These are phyloP conservation scores for Sprattus sprattus DNA, from an alignment of 2,113 vertebrate species.

Conservation along the genomic window DNA sequence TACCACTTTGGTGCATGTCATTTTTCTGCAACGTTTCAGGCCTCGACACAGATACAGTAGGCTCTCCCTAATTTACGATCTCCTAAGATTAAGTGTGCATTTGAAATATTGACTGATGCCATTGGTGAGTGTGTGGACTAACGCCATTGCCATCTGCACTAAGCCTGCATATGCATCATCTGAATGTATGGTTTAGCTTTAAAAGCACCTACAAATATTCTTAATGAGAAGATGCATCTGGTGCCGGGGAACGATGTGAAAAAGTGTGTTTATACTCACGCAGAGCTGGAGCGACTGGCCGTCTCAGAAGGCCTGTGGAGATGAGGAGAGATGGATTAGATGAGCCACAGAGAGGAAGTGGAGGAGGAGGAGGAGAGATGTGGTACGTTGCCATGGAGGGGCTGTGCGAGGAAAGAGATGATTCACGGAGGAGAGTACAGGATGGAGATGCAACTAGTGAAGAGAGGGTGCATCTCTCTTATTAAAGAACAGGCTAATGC, in stretches of 20 bases:
- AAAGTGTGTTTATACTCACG: neutral
- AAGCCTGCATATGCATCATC: neutral
- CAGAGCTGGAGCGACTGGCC: neutral
- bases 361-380: neutral
- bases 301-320: neutral
- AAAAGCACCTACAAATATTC: slow-evolving; percentile 3
- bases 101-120: neutral
- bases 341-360: neutral
- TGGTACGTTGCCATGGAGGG: neutral
- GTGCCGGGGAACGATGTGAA: neutral
- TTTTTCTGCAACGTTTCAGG: neutral
- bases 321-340: neutral
- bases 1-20: neutral
- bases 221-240: slow-evolving; percentile 4
- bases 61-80: neutral
- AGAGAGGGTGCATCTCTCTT: slow-evolving; percentile 32
- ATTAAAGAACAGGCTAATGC: slow-evolving; percentile 46
- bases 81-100: neutral
- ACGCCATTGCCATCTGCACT: neutral
- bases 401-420: neutral
- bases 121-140: neutral
- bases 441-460: neutral
- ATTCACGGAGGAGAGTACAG: neutral
- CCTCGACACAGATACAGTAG: neutral
- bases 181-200: neutral